Conservation (phyloP, 2,113 vertebrate genomes). For the Ondatra zibethicus region DNA sequence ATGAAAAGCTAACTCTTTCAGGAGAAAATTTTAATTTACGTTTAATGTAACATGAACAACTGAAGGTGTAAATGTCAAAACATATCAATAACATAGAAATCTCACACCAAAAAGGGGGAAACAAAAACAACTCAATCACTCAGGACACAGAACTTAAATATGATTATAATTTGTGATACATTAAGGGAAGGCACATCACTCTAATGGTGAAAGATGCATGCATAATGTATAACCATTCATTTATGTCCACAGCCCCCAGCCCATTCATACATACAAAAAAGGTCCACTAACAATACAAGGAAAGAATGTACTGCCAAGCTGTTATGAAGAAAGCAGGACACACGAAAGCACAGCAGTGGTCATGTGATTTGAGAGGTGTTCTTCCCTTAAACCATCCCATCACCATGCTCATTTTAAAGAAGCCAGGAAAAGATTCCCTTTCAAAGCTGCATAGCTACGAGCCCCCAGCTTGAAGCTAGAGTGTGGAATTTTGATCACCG, state of each 20-base stretch:
- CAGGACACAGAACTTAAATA: constrained; percentile 71
- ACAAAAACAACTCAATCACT: constrained; percentile 74
- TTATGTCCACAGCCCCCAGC: constrained; percentile 60
- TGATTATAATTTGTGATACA: constrained; percentile 73
- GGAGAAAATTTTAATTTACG: constrained; percentile 83
- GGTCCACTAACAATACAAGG: constrained; percentile 77
- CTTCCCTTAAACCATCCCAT: constrained; percentile 78
- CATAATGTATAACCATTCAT: constrained; percentile 85
- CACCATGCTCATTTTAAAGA: constrained; percentile 78
- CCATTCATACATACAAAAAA: constrained; percentile 66
- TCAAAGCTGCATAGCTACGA: constrained; percentile 74
- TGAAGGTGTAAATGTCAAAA: constrained; percentile 81
- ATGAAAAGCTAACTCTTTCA: constrained; percentile 89
- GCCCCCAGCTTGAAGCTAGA: constrained; percentile 74
- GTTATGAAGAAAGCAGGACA: constrained; percentile 88
- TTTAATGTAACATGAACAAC: constrained; percentile 82
- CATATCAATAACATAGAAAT: constrained; percentile 80
- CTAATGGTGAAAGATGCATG: constrained; percentile 83
- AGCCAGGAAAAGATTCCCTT: constrained; percentile 75
- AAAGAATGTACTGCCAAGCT: constrained; percentile 85
- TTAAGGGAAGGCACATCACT: constrained; percentile 81
- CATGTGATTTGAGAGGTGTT: constrained; percentile 74
- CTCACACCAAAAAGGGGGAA: constrained; percentile 77
- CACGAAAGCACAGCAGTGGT: constrained; percentile 84
- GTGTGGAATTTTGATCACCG: constrained; percentile 63